Base-by-base conservation (phyloP, 2,113 vertebrate genomes). In the Nansenia antarctica region DNA sequence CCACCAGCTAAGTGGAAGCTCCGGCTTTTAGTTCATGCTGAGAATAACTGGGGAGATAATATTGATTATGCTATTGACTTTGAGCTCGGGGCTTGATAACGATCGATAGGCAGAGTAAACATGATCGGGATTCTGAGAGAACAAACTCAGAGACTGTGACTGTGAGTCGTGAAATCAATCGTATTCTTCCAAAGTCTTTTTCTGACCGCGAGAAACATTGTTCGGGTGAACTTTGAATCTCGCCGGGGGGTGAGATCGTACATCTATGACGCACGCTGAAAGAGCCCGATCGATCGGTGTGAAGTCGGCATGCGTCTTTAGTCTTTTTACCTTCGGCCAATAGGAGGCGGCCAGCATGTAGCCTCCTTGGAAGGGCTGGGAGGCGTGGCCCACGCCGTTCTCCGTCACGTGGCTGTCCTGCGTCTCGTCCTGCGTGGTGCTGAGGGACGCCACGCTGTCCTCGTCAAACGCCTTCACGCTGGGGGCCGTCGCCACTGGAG, bases 321-420 rank as follows among this genome's bases (percentile, higher is more conserved):
- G n/a, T 52, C 12, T 2, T 66, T 49, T 85, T 91, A 96, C 98
- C 95, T 99, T 99, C 69, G 98, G 97, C 98, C 98, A 99, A 67
- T 98, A 97, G 22, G 96, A 95, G 34, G 96, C 98, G 80, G 96
- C 96, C 60, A 98, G 82, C 94, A 98, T 95, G 83, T 95, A 97
- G 49, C 96, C 95, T 75, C 95, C 94, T 81, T 94, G 96, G 12
- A 97, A 89, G 39, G 94, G 85, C 26, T 93, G 94, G n/a, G 87
- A 76, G 2, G 94, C 91, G 88, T 92, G 93, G 49, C 92, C 71
- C 27, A 93, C 86, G 35, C 97, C 98, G 0, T 98, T 98, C 84
- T 96, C 95, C 77, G 95, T 87, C 72, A 91, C 90, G 52, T 95
- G 95, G 81, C 94, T 93, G 77, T 98, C 97, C 63, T 96, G 96